Conservation (phyloP, 2,797 vertebrate genomes). For the Pteropus rufus region DNA sequence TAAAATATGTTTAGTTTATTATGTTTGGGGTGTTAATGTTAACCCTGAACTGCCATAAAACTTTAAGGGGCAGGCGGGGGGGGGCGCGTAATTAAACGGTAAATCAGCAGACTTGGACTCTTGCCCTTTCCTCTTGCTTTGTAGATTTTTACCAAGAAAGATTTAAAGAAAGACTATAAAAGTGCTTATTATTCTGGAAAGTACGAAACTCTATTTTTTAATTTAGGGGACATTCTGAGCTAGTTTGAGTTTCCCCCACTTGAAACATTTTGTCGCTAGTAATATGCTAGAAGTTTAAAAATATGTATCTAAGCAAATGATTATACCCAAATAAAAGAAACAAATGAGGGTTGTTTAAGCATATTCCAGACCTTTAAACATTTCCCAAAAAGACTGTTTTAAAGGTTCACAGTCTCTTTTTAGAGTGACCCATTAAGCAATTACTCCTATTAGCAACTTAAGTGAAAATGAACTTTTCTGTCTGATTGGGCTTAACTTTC, state of each 20-base stretch:
- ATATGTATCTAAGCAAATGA: constrained; percentile 52
- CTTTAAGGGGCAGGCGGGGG: background rate
- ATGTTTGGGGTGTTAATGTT: constrained; percentile 41
- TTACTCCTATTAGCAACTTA: background rate
- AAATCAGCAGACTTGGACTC: constrained; percentile 32
- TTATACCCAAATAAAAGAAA: constrained; percentile 54
- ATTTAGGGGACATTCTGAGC: constrained; percentile 44
- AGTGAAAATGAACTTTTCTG: constrained; percentile 33
- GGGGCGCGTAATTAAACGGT: constrained; percentile 21
- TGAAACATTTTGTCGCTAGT: constrained; percentile 14
- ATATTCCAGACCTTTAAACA: constrained; percentile 17
- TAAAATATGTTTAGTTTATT: constrained; percentile 31
- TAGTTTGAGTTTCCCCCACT: background rate
- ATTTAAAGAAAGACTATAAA: constrained; percentile 54
- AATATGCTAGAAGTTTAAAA: constrained; percentile 50
- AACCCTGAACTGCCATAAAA: constrained; percentile 33
- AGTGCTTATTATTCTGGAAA: constrained; percentile 56
- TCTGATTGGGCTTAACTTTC: background rate
- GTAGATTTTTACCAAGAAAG: constrained; percentile 47
- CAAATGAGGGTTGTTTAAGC: constrained; percentile 16
- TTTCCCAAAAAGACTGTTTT: constrained; percentile 37
- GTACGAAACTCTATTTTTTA: constrained; percentile 56
- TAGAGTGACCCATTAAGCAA: constrained; percentile 9
- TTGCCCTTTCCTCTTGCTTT: constrained; percentile 7
- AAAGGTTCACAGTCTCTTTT: constrained; percentile 9